A percentile compares a stretch with the other conserved stretches of the same genome.
phyloP scores from a whole-genome alignment of 2,888 invertebrate species.

The Disparrhopalites patrizii region DNA sequence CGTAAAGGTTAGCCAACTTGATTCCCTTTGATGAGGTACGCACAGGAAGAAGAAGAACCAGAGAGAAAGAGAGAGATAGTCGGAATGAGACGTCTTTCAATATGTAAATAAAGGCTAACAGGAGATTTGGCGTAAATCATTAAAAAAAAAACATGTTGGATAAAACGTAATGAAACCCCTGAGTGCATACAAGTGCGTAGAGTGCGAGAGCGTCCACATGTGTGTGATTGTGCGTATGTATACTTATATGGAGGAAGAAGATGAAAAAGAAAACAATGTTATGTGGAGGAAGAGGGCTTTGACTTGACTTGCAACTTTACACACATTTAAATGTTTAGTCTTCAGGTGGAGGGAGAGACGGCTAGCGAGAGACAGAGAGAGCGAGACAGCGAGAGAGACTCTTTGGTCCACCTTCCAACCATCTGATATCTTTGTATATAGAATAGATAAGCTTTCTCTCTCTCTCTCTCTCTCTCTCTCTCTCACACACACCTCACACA shows the following conservation, averaged over 20 bases:
- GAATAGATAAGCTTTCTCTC: neutral
- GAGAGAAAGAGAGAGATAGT: no score
- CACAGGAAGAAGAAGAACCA: neutral
- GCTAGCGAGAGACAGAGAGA: no score
- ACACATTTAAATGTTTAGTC: neutral
- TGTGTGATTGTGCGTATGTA: no score
- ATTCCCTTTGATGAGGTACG: neutral
- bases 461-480: neutral
- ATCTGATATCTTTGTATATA: neutral
- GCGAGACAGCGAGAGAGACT: no score
- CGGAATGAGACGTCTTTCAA: neutral
- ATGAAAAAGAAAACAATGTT: no score
- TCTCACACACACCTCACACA: neutral
- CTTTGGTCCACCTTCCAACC: neutral
- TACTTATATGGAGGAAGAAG: no score
- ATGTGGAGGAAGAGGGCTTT: constrained; percentile 6
- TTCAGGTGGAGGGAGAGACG: no score
- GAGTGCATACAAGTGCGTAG: no score
- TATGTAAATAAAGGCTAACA: constrained; percentile 8
- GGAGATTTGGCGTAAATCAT: neutral
- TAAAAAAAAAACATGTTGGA: neutral
- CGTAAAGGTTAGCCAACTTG: neutral
- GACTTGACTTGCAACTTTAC: neutral
- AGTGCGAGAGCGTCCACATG: no score
- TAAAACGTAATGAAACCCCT: no score